Conservation (phyloP, 2,888 invertebrate genomes). For the Hyppa rectilinea region DNA sequence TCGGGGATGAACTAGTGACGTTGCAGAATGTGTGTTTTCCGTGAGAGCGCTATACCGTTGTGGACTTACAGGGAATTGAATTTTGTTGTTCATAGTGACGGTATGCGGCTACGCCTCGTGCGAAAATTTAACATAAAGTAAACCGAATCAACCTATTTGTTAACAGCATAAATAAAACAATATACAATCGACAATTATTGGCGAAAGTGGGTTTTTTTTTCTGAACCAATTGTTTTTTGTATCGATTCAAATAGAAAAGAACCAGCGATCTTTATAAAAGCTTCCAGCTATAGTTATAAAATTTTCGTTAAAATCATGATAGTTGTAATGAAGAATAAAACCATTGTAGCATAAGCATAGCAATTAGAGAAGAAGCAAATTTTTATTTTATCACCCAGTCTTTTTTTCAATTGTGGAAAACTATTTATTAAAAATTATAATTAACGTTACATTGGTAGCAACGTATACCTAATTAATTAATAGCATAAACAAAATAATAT, state of each 20-base stretch:
- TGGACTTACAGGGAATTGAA: conserved; percentile 69
- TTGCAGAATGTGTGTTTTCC: conserved; percentile 75
- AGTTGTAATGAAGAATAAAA: not conserved
- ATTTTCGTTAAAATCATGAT: not conserved
- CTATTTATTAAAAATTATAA: not conserved
- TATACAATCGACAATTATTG: not conserved
- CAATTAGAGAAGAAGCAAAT: not conserved
- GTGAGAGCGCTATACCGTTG: conserved; percentile 64
- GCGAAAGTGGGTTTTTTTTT: not conserved
- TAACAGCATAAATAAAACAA: not conserved
- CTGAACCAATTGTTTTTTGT: not conserved
- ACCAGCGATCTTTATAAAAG: not conserved
- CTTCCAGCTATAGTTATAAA: not conserved
- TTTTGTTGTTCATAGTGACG: conserved; percentile 58
- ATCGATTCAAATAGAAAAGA: not conserved
- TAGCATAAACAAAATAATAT: not conserved
- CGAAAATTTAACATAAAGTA: conserved; percentile 16
- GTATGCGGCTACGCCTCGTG: not conserved
- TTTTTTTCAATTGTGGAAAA: not conserved
- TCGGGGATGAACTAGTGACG: conserved; percentile 69
- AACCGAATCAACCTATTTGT: conserved; percentile 20
- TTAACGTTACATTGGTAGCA: not conserved
- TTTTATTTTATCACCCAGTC: not conserved
- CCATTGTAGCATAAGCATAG: not conserved
- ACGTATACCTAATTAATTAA: not conserved